These are phyloP conservation scores for Marmota flaviventris DNA, from an alignment of 2,113 vertebrate genomes.

Conservation along the genomic window DNA sequence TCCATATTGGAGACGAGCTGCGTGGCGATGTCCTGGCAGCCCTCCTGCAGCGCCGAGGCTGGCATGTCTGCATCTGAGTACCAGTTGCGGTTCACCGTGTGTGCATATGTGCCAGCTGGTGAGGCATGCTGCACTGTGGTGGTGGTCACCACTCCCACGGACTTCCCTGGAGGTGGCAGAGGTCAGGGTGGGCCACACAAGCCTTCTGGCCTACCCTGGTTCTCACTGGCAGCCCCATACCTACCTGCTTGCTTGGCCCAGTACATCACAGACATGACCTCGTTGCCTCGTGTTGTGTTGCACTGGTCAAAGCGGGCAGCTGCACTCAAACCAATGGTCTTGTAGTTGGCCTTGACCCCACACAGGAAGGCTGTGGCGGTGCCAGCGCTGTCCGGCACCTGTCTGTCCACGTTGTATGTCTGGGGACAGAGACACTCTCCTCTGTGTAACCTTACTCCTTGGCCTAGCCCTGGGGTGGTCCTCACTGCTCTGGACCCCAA, in stretches of 20 bases:
- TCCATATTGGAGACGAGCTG: slow-evolving; percentile 96
- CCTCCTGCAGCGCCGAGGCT: slow-evolving; percentile 81
- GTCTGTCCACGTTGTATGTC: slow-evolving; percentile 97
- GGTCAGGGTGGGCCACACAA: not conserved
- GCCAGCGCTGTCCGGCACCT: slow-evolving; percentile 95
- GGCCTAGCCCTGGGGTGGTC: no score
- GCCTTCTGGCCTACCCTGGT: not conserved
- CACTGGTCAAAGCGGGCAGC: slow-evolving; percentile 90
- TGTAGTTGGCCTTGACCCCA: slow-evolving; percentile 94
- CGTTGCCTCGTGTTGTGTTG: slow-evolving; percentile 90
- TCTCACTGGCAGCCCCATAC: not conserved
- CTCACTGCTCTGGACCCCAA: no score
- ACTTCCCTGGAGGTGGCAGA: slow-evolving; percentile 90
- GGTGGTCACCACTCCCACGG: slow-evolving; percentile 96
- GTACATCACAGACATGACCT: slow-evolving; percentile 93
- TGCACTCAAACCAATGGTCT: slow-evolving; percentile 93
- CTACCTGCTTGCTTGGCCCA: slow-evolving; percentile 91
- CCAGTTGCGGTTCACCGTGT: slow-evolving; percentile 94
- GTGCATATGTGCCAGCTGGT: slow-evolving; percentile 94
- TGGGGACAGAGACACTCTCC: no score
- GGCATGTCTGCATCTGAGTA: slow-evolving; percentile 93
- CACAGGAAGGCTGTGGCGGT: slow-evolving; percentile 97
- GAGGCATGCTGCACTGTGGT: slow-evolving; percentile 97
- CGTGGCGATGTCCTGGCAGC: slow-evolving; percentile 94
- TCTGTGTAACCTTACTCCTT: no score